Evolutionary conservation across 2,888 invertebrate genomes (phyloP), one percentile per base, ranked within the genome.

Genomic region (Criorhina ranunculi): DNA sequence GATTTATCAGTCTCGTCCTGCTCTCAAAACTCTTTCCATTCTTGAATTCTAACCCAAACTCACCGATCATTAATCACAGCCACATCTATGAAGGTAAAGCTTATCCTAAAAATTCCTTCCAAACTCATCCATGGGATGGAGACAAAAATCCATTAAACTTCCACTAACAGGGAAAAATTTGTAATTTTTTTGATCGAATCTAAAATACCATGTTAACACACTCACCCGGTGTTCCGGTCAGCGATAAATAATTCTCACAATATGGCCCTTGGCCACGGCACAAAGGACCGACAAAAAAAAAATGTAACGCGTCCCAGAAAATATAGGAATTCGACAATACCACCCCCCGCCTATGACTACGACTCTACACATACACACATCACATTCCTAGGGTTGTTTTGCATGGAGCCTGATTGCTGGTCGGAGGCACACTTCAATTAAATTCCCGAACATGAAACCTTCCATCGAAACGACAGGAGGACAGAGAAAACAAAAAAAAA

Each of bases 361-460:
- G 40, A 55, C 4, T 9, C 37, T 17, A 42, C 40, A n/a, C 37
- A 46, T 67, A 49, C 24, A 66, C 35, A 59, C 53, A 60, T 33
- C 55, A 62, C 55, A 80, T 72, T 76, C 66, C 76, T 40, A 19
- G 42, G 42, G 59, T 69, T 80, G 70, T 40, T 64, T 29, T 80
- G 73, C 64, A 59, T 73, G 60, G 42, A 64, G 29, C 77, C 77
- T 62, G 79, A 70, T 80, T 76, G 76, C 62, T 66, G 77, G 76
- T 77, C 67, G 62, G 85, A 80, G 87, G 76, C 66, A 80, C 83
- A 87, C 87, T 87, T 86, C 87, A 87, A 87, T 87, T 87, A 87
- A 87, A 87, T 87, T 86, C 83, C 86, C 76, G 79, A 86, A 81
- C 77, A 82, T 75, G 80, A 83, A 87, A 77, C 77, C 42, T 35